Percentiles rank a stretch among this genome's conserved stretches.
phyloP scores from a whole-genome alignment of 2,797 vertebrate species.

The Diglossa cyanea region DNA sequence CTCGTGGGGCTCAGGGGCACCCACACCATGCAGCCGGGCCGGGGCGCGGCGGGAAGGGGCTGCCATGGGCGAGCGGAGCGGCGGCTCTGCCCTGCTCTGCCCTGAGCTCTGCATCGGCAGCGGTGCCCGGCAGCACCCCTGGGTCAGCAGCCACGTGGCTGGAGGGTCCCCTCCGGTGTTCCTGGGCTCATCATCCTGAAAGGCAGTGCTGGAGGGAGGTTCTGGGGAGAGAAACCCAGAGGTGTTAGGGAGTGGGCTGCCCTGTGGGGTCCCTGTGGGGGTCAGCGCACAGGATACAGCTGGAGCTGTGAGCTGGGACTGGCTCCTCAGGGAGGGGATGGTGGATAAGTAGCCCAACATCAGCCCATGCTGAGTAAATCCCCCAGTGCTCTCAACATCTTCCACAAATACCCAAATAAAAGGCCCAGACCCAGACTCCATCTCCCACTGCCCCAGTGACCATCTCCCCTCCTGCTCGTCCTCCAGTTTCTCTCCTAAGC shows the following conservation, averaged over 20 bases:
- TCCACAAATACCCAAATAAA: neutral
- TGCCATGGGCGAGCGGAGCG: constrained; percentile 24
- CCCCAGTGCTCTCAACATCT: neutral
- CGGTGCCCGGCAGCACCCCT: neutral
- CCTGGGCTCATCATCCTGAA: neutral
- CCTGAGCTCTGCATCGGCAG: neutral
- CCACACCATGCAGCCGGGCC: constrained; percentile 55
- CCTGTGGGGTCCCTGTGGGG: rapidly evolving
- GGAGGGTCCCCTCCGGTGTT: rapidly evolving
- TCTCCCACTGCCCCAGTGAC: rapidly evolving
- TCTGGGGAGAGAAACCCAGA: constrained; percentile 25
- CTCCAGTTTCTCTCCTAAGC: neutral
- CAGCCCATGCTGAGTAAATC: neutral
- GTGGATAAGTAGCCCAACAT: neutral
- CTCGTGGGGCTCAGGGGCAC: constrained; percentile 31
- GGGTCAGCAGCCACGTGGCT: neutral
- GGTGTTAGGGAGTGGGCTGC: neutral
- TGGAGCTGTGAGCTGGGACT: rapidly evolving
- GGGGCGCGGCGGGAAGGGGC: neutral
- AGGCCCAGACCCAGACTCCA: neutral
- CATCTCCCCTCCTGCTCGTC: neutral
- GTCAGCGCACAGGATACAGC: neutral
- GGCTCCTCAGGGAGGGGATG: neutral
- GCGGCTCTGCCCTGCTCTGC: neutral
- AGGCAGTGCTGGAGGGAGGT: neutral